Evolutionary conservation across 2,888 invertebrate genomes (phyloP).

Genomic region (Lasioglossum leucozonium): DNA sequence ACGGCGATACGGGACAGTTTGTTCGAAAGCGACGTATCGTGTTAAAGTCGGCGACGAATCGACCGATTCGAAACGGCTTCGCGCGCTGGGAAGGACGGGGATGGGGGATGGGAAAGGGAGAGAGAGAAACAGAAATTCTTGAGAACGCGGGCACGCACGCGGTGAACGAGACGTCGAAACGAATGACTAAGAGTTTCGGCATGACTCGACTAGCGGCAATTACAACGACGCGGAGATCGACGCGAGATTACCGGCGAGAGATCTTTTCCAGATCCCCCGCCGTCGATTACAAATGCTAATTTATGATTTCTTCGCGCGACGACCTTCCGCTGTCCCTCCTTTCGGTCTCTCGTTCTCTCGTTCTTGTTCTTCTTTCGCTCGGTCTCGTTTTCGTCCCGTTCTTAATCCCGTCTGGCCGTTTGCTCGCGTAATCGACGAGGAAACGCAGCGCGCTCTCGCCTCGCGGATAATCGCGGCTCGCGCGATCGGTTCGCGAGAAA

Average conservation of each 20-base stretch:
- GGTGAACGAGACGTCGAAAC: constrained; percentile 58
- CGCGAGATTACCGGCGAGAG: constrained; percentile 68
- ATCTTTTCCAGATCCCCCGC: constrained; percentile 64
- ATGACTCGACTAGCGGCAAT: constrained; percentile 70
- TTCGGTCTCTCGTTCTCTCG: background rate
- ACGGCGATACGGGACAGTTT: background rate
- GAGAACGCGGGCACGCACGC: constrained; percentile 51
- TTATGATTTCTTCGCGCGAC: constrained; percentile 76
- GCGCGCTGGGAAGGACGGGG: background rate
- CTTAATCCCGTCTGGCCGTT: background rate
- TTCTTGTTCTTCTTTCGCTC: background rate
- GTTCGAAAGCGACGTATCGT: background rate
- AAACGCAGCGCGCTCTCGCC: background rate
- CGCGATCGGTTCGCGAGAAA: background rate
- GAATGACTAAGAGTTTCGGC: constrained; percentile 69
- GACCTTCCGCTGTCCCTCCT: constrained; percentile 33
- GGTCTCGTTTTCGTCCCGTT: background rate
- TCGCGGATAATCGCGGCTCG: background rate
- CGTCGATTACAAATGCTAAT: constrained; percentile 80
- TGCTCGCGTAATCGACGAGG: background rate
- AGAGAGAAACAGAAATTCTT: constrained; percentile 21
- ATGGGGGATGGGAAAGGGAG: background rate
- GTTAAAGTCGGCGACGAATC: background rate
- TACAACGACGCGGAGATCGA: constrained; percentile 71
- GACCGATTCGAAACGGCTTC: background rate